phyloP scores from a whole-genome alignment of 2,888 invertebrate species.

The Didymodactylos carnosus region DNA sequence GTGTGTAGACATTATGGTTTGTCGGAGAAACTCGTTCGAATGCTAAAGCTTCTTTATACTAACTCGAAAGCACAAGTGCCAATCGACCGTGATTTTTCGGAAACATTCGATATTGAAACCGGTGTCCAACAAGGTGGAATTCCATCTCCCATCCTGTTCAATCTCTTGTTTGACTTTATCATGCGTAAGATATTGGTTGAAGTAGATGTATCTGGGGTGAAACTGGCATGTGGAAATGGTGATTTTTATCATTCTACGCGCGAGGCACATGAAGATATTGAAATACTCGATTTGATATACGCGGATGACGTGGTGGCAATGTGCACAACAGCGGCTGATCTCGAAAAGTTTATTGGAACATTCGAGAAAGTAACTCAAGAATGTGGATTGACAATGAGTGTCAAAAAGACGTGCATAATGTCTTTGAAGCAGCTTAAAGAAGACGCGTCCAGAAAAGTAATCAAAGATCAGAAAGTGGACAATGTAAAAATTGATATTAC shows the following conservation, averaged over 20 bases:
- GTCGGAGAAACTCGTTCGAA: neutral
- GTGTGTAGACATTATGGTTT: neutral
- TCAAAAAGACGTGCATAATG: neutral
- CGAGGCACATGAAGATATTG: neutral
- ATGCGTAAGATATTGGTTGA: neutral
- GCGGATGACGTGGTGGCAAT: neutral
- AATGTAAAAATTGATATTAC: neutral
- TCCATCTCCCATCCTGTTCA: neutral
- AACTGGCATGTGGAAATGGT: neutral
- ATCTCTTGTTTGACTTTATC: neutral
- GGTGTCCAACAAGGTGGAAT: neutral
- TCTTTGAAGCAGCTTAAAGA: neutral
- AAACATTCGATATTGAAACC: neutral
- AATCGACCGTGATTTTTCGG: neutral
- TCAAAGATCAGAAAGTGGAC: neutral
- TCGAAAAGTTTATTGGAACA: neutral
- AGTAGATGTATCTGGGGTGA: neutral
- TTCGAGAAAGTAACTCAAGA: neutral
- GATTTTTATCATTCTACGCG: neutral
- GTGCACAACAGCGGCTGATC: neutral
- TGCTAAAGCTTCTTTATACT: neutral
- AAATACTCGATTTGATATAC: neutral
- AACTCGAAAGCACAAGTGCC: neutral
- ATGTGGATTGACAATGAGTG: neutral
- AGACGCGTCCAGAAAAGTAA: neutral